Percentiles rank a stretch among this genome's conserved stretches.
These are phyloP conservation scores for Suncus etruscus DNA, from an alignment of 2,113 vertebrate species.

Conservation along the genomic window DNA sequence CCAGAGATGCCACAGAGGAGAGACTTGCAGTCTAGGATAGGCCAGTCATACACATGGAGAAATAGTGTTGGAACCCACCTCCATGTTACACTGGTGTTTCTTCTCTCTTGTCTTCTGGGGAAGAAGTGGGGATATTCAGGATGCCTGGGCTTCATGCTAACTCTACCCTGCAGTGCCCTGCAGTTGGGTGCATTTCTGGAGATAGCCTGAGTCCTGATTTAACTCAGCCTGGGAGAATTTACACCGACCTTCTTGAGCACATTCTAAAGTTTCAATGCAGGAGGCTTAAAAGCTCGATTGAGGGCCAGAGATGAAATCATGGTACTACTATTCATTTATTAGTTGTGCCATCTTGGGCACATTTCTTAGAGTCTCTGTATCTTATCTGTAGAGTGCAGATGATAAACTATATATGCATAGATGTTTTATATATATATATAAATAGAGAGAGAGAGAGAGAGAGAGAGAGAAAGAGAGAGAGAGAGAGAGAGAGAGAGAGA, in stretches of 20 bases:
- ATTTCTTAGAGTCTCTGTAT: background rate
- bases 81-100: no score
- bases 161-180: background rate
- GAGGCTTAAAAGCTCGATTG: background rate
- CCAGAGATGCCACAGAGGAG: background rate
- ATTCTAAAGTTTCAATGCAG: background rate
- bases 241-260: background rate
- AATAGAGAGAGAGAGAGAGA: no score
- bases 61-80: no score
- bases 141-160: background rate
- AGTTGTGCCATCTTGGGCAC: background rate
- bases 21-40: no score
- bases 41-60: no score
- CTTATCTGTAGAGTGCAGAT: conserved; percentile 5
- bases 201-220: background rate
- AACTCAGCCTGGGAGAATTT: background rate
- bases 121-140: background rate
- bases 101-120: background rate
- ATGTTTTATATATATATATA: no score
- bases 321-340: background rate
- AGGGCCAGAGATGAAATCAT: background rate
- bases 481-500: no score
- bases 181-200: background rate
- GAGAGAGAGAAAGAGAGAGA: no score
- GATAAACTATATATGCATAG: background rate